phyloP scores from a whole-genome alignment of 2,888 invertebrate genomes.

The Meiosimyza platycephala region DNA sequence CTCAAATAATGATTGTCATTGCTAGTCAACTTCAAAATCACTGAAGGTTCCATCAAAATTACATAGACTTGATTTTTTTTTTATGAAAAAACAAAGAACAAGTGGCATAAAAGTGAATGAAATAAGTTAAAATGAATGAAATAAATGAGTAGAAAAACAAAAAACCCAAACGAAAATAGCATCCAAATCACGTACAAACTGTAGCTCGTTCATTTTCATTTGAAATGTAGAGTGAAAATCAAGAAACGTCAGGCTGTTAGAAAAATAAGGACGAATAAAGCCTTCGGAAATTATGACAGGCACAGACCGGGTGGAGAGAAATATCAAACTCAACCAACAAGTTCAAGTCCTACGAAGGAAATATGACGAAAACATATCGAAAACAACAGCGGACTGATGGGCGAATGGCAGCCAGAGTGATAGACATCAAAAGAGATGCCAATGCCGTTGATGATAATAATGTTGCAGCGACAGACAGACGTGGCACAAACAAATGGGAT shows the following conservation, averaged over 20 bases:
- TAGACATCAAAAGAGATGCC: conserved; percentile 19
- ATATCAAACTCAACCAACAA: neutral
- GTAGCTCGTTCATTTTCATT: conserved; percentile 16
- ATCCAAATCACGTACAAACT: conserved; percentile 18
- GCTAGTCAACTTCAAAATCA: neutral
- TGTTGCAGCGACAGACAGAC: no score
- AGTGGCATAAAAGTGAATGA: neutral
- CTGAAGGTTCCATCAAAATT: conserved; percentile 10
- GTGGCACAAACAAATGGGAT: no score
- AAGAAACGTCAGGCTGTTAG: neutral
- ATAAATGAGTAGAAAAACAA: neutral
- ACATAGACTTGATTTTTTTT: neutral
- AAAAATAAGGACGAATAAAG: conserved; percentile 5
- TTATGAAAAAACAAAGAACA: no score
- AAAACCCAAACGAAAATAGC: neutral
- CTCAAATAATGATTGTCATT: neutral
- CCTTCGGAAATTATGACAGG: neutral
- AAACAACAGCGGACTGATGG: neutral
- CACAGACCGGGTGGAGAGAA: neutral
- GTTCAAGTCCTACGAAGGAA: neutral
- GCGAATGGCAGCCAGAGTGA: conserved; percentile 1
- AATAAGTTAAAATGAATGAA: neutral
- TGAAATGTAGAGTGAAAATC: neutral
- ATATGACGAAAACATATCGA: conserved; percentile 7
- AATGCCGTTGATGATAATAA: conserved; percentile 1